phyloP scores from a whole-genome alignment of 2,888 invertebrate genomes.

The Acrobasis suavella region DNA sequence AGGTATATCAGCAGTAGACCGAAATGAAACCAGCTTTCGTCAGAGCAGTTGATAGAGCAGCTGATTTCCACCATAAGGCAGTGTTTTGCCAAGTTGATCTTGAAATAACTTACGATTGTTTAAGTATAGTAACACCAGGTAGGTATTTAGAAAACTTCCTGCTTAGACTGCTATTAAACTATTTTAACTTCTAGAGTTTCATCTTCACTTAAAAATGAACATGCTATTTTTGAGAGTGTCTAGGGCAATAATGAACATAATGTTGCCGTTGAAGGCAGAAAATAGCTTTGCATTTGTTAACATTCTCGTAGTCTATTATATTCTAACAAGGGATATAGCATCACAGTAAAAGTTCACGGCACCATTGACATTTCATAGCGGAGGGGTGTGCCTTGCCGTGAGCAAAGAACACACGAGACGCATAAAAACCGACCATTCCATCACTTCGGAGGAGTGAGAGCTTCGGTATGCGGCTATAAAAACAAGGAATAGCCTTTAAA shows the following conservation, averaged over 20 bases:
- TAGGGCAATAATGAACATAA: neutral
- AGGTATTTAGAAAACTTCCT: too few species aligned
- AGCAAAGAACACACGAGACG: slow-evolving; percentile 15
- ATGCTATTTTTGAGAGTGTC: neutral
- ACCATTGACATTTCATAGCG: slow-evolving; percentile 29
- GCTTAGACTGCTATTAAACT: too few species aligned
- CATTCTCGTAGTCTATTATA: neutral
- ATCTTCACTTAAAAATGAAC: too few species aligned
- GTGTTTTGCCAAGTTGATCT: too few species aligned
- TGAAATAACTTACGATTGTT: too few species aligned
- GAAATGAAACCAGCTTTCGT: too few species aligned
- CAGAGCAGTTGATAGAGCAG: too few species aligned
- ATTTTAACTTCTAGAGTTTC: too few species aligned
- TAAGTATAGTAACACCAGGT: too few species aligned
- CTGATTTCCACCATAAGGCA: too few species aligned
- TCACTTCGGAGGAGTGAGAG: slow-evolving; percentile 17
- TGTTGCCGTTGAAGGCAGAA: neutral
- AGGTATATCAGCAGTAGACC: too few species aligned
- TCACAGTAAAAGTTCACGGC: slow-evolving; percentile 30
- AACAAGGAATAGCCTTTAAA: slow-evolving; percentile 22
- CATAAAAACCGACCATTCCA: slow-evolving; percentile 18
- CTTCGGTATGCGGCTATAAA: slow-evolving; percentile 20
- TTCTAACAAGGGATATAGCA: slow-evolving; percentile 20
- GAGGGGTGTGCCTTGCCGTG: slow-evolving; percentile 20
- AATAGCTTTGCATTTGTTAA: neutral